Percentiles rank a stretch among this genome's conserved stretches.
Evolutionary conservation across 1,140 invertebrate genomes (phyloP).

Genomic region (Asbolus verrucosus): DNA sequence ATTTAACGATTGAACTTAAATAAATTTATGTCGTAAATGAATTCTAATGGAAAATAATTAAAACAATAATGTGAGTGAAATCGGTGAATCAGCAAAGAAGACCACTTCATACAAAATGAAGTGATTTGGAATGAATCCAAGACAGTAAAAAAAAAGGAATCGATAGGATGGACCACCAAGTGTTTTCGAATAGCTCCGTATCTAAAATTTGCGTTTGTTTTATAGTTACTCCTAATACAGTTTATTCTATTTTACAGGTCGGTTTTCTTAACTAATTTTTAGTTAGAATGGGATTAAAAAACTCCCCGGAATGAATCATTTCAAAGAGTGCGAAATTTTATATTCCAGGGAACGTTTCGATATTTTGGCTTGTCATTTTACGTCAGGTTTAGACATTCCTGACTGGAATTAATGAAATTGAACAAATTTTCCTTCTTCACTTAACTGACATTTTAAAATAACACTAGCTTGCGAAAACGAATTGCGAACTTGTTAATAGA

Average conservation of each 20-base stretch:
- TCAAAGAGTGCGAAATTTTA: slow-evolving; percentile 3
- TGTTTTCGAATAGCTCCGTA: slow-evolving; percentile 41
- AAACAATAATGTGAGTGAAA: slow-evolving; percentile 7
- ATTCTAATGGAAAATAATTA: background rate
- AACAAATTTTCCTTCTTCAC: slow-evolving; percentile 13
- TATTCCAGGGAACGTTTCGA: slow-evolving; percentile 3
- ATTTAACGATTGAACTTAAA: background rate
- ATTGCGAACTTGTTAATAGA: background rate
- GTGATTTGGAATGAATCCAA: slow-evolving; percentile 33
- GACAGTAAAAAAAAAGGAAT: slow-evolving; percentile 12
- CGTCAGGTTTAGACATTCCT: slow-evolving; percentile 18
- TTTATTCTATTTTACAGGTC: slow-evolving; percentile 3
- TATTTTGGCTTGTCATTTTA: slow-evolving; percentile 11
- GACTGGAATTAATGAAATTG: slow-evolving; percentile 24
- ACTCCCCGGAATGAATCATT: slow-evolving; percentile 26
- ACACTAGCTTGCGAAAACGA: background rate
- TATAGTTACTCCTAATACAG: too few species aligned
- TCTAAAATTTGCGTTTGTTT: background rate
- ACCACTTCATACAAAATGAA: slow-evolving; percentile 27
- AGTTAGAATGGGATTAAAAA: slow-evolving; percentile 6
- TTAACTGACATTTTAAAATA: background rate
- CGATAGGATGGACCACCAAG: slow-evolving; percentile 30
- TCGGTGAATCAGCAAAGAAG: slow-evolving; percentile 14
- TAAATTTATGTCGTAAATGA: background rate
- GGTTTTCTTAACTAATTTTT: background rate